These are phyloP conservation scores for Ambastaia sidthimunki DNA, from an alignment of 2,797 vertebrate genomes.

Conservation along the genomic window DNA sequence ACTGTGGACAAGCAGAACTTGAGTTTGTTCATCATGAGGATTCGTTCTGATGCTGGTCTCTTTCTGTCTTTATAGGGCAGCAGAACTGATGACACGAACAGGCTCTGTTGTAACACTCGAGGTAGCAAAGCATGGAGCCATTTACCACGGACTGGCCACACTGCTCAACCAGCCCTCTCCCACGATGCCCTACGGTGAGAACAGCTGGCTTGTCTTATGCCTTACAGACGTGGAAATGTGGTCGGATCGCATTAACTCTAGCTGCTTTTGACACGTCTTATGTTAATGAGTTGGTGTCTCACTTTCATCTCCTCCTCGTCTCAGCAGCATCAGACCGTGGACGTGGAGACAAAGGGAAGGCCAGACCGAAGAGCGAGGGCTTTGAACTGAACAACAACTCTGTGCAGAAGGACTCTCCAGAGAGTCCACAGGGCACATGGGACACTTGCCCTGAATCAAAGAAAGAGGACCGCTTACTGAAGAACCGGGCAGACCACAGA, in stretches of 20 bases:
- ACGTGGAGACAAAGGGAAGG: slow-evolving; percentile 88
- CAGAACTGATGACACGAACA: slow-evolving; percentile 97
- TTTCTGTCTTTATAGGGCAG: slow-evolving; percentile 82
- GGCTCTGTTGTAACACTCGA: slow-evolving; percentile 96
- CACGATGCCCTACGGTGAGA: slow-evolving; percentile 92
- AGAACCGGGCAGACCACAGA: slow-evolving; percentile 93
- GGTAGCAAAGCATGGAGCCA: slow-evolving; percentile 97
- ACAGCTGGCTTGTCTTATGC: too few relatives aligned
- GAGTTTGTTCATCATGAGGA: slow-evolving; percentile 28
- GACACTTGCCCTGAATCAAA: slow-evolving; percentile 92
- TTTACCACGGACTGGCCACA: slow-evolving; percentile 96
- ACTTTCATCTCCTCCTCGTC: background rate
- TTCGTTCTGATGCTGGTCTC: slow-evolving; percentile 31
- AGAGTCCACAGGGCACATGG: slow-evolving; percentile 91
- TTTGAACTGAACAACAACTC: slow-evolving; percentile 95
- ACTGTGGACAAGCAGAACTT: slow-evolving; percentile 27
- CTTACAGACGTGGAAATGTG: slow-evolving; percentile 20
- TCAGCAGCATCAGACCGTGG: slow-evolving; percentile 85
- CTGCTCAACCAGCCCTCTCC: slow-evolving; percentile 97
- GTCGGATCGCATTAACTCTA: background rate
- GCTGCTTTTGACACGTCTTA: background rate
- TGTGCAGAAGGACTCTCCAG: slow-evolving; percentile 91
- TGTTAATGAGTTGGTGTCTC: too few relatives aligned
- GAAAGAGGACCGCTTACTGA: slow-evolving; percentile 91
- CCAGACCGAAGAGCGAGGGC: slow-evolving; percentile 97